Conservation (phyloP, 2,113 vertebrate species). For the Notiomystis cincta region DNA sequence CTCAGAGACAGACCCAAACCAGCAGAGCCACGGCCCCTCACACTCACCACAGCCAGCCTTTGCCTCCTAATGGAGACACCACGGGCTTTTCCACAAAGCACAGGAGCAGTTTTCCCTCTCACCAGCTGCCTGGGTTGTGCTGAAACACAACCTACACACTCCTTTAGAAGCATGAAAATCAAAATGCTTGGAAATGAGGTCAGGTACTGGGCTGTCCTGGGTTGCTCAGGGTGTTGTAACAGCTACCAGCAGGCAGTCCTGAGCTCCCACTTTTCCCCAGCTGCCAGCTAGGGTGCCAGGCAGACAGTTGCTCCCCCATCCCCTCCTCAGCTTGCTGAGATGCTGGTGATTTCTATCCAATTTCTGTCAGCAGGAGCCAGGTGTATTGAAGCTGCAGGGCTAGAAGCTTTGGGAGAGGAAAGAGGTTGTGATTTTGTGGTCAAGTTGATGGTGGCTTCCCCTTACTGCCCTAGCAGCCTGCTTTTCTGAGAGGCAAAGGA, state of each 20-base stretch:
- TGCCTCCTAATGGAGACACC: accelerated
- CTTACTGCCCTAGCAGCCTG: background rate
- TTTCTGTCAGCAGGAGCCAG: background rate
- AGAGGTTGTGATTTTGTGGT: accelerated
- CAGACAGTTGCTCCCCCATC: background rate
- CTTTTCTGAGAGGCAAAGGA: background rate
- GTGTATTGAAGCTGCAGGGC: background rate
- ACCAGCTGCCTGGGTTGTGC: accelerated
- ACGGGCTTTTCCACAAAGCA: background rate
- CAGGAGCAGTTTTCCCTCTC: background rate
- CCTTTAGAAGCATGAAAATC: background rate
- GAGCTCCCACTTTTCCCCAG: background rate
- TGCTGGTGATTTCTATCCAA: background rate
- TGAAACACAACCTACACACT: background rate
- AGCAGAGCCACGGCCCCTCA: background rate
- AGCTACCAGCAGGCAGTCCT: background rate
- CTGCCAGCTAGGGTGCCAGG: background rate
- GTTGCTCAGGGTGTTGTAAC: background rate
- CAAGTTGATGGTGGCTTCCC: accelerated
- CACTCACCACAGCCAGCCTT: background rate
- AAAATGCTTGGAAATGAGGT: background rate
- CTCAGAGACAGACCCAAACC: background rate
- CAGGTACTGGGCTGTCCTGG: background rate
- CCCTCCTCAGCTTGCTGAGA: background rate
- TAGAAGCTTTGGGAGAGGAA: accelerated